These are phyloP conservation scores for Chalcis sispes DNA, from an alignment of 2,888 invertebrate species.

Conservation along the genomic window DNA sequence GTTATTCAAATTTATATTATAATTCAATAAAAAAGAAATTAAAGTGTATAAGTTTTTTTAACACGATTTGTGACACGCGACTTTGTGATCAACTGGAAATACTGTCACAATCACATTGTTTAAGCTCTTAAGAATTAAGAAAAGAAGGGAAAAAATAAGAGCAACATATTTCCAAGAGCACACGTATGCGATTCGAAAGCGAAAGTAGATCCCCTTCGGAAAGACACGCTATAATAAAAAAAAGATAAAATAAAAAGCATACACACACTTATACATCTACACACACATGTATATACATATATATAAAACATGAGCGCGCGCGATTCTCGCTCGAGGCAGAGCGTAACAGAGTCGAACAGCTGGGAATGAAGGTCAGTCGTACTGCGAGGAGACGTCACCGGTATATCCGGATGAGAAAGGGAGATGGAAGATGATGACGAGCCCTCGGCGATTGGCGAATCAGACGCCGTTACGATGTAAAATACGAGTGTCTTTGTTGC, in stretches of 20 bases:
- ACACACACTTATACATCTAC: constrained; percentile 15
- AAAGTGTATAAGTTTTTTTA: no score
- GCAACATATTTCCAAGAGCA: no score
- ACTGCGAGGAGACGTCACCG: constrained; percentile 65
- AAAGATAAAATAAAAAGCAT: constrained; percentile 16
- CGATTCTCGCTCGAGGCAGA: constrained; percentile 28
- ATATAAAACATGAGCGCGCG: constrained; percentile 39
- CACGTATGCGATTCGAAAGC: no score
- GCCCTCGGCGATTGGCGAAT: constrained; percentile 67
- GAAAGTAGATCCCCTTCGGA: background rate
- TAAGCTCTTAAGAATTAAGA: no score
- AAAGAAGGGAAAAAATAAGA: no score
- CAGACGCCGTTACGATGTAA: constrained; percentile 45
- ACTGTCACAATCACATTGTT: no score
- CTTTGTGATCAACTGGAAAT: no score
- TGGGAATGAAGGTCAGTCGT: constrained; percentile 69
- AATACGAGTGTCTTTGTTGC: background rate
- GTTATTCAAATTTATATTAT: no score
- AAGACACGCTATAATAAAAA: background rate
- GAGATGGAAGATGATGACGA: constrained; percentile 61
- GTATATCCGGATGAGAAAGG: constrained; percentile 56
- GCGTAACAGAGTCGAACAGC: constrained; percentile 68
- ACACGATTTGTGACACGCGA: no score
- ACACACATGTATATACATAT: no score
- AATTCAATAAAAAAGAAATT: no score